Evolutionary conservation across 2,888 invertebrate species (phyloP), one percentile per base, ranked within the genome.

Genomic region (Pogonocherus hispidulus): DNA sequence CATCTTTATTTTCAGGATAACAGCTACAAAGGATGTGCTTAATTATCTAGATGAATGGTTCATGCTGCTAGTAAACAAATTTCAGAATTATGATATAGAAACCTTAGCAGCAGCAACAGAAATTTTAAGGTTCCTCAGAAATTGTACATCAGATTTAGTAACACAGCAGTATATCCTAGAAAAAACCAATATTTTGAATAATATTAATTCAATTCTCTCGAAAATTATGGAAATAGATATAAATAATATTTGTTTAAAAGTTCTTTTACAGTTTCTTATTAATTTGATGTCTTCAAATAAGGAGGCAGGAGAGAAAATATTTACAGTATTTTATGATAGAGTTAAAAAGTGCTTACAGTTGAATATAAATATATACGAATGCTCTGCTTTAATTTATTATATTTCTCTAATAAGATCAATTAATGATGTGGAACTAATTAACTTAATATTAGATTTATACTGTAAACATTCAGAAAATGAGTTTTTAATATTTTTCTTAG

Each of bases 251-350:
- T 88, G 88, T 73, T 86, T 89, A 84, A 87, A 87, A 44, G 85
- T 89, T 16, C 84, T 89, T 3, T 84, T 89, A 63, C 90, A 90
- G 79, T 88, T 89, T 9, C 76, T 90, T 63, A 89, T 89, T 27
- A 90, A 90, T 77, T 80, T 90, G 67, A 87, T 89, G 6, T 88
- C 89, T 0, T 87, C 88, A 67, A 90, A 90, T 81, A 86, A 87
- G 0, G 86, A 86, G 63, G 88, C 88, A 74, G 87, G 88, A 82
- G 86, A 86, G 5, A 87, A 87, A 79, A 87, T 90, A 69, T 88
- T 88, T 88, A 86, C 86, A 63, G 87, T 87, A 79, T 89, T 89
- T 79, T 87, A 87, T 77, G 79, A 86, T 3, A 85, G 85, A 44
- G 86, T 88, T 54, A 76, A 88, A 0, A 87, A 87, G 46, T 51